These are phyloP conservation scores for Cynoglossus semilaevis DNA, from an alignment of 2,113 vertebrate genomes.

Conservation along the genomic window DNA sequence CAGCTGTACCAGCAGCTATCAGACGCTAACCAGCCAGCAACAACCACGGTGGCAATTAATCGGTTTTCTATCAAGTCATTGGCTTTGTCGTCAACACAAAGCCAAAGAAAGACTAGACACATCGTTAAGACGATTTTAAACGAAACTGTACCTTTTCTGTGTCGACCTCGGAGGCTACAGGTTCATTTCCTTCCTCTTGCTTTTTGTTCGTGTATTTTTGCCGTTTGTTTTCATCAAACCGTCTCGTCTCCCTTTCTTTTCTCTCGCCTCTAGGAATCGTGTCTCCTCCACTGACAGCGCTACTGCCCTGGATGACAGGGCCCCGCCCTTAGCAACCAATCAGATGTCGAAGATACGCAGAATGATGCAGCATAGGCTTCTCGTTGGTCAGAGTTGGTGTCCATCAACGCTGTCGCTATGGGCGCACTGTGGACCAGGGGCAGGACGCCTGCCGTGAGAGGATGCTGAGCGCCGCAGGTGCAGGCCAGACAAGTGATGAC, in stretches of 20 bases:
- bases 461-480: slow-evolving; percentile 68
- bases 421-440: slow-evolving; percentile 52
- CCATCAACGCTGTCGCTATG: slow-evolving; percentile 53
- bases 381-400: slow-evolving; percentile 52
- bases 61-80: slow-evolving; percentile 39
- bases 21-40: slow-evolving; percentile 40
- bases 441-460: slow-evolving; percentile 60
- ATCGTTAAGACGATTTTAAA: slow-evolving; percentile 3
- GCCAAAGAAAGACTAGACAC: slow-evolving; percentile 1
- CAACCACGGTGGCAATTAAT: slow-evolving; percentile 41
- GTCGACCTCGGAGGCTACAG: slow-evolving; percentile 43
- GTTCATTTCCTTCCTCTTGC: slow-evolving; percentile 32
- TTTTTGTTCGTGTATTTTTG: slow-evolving; percentile 44
- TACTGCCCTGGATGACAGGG: slow-evolving; percentile 41
- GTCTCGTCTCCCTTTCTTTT: slow-evolving; percentile 37
- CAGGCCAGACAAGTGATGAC: slow-evolving; percentile 6
- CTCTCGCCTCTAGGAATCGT: slow-evolving; percentile 63
- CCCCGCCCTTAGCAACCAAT: slow-evolving; percentile 78
- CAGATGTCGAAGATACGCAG: background rate
- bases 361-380: slow-evolving; percentile 19
- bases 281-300: slow-evolving; percentile 67
- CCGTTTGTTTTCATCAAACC: slow-evolving; percentile 62
- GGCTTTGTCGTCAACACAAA: slow-evolving; percentile 45
- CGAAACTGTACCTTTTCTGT: slow-evolving; percentile 50
- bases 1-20: slow-evolving; percentile 35